A percentile compares a stretch with the other conserved stretches of the same genome.
phyloP scores from a whole-genome alignment of 2,113 vertebrate species.

The Malurus alboscapulatus region DNA sequence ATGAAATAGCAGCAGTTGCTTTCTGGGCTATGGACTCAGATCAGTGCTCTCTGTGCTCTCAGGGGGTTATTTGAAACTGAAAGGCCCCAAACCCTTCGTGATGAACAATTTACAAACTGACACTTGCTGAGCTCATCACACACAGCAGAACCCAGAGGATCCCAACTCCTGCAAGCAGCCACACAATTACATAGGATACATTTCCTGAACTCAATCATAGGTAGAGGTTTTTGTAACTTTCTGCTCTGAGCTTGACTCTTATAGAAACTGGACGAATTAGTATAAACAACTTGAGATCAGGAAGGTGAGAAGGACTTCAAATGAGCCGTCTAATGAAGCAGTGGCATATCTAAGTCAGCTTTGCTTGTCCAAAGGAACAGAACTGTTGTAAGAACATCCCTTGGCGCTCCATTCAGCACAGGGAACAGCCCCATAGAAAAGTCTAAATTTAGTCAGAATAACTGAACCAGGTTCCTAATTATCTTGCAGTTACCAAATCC shows the following conservation, averaged over 20 bases:
- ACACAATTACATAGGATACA: not conserved
- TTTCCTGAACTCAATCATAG: not conserved
- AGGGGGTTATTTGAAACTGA: not conserved
- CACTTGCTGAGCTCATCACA: not conserved
- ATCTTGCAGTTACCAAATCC: not conserved
- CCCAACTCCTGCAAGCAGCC: not conserved
- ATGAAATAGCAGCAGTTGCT: not conserved
- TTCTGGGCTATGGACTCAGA: not conserved
- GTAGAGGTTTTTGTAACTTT: not conserved
- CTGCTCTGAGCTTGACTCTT: not conserved
- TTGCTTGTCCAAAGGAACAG: fast-evolving
- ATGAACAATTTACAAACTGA: not conserved
- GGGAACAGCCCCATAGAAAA: not conserved
- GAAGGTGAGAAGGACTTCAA: not conserved
- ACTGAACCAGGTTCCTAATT: not conserved
- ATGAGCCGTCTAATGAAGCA: fast-evolving
- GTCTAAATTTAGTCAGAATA: not conserved
- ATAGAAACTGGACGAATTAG: not conserved
- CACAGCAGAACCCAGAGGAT: not conserved
- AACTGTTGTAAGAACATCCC: not conserved
- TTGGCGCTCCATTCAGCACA: not conserved
- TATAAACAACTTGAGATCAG: not conserved
- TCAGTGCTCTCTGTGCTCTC: not conserved
- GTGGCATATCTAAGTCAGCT: not conserved
- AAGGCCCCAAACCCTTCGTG: not conserved